Evolutionary conservation across 2,888 invertebrate species (phyloP), one percentile per base, ranked within the genome.

Genomic region (Acleris emargana): DNA sequence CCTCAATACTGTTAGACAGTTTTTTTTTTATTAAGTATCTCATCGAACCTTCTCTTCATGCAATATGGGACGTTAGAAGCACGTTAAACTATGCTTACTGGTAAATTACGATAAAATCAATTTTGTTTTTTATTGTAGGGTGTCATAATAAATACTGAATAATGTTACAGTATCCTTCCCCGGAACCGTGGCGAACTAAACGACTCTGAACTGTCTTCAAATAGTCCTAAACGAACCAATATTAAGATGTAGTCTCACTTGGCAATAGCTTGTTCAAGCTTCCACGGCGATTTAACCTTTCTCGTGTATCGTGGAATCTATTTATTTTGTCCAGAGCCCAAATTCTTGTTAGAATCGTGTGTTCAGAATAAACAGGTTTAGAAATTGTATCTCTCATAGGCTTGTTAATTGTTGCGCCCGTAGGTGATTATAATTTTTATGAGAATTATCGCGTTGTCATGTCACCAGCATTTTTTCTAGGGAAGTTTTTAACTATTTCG

Each of bases 331-430:
- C 87, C 85, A 81, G 86, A 86, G 87, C 84, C 88, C 78, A 87
- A 90, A 91, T 91, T 90, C 89, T 90, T 89, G 91, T 90, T 90
- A 90, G 90, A 89, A 86, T 80, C 84, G 78, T 81, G 82, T 83
- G 85, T 82, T 83, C 81, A 81, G 84, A 79, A 76, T 78, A 72
- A 91, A 91, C 89, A 77, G 90, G 90, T 91, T 91, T 83, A 72
- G 79, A 17, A 84, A 84, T 82, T 83, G 86, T 88, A 85, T 84
- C 84, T 87, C 82, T 81, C 85, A 86, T 87, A 86, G 84, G 87
- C 87, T 88, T 86, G 87, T 87, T 84, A 86, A 88, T 86, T 86
- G 86, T 83, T 75, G 89, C 89, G 88, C 89, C 87, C 83, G 79
- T 82, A 78, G 80, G 82, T 85, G 84, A 87, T 84, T 84, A 76